Evolutionary conservation across 2,113 vertebrate genomes (phyloP).

Genomic region (Micromys minutus): DNA sequence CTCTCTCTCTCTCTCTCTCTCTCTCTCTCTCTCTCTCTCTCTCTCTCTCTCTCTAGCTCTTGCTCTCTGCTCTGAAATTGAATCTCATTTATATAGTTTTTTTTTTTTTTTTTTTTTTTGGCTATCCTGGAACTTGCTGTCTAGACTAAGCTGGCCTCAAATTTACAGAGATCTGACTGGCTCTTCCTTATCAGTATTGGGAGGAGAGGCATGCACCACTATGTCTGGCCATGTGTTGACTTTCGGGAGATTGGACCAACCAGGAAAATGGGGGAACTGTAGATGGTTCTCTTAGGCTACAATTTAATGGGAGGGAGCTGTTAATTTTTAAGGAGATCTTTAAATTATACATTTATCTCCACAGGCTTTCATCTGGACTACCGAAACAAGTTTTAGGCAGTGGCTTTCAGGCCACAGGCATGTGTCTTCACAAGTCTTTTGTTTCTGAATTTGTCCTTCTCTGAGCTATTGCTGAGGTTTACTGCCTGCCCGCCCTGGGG

Average conservation of each 20-base stretch:
- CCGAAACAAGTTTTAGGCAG: neutral
- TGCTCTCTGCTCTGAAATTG: neutral
- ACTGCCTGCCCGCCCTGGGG: neutral
- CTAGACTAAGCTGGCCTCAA: neutral
- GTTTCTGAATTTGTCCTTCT: neutral
- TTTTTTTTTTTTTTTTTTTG: too few relatives aligned
- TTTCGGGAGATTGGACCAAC: neutral
- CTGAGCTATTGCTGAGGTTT: neutral
- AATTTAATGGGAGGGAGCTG: neutral
- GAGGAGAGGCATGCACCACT: neutral
- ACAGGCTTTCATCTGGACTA: neutral
- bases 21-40: too few relatives aligned
- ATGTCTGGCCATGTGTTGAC: neutral
- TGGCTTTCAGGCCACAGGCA: neutral
- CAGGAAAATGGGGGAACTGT: neutral
- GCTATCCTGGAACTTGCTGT: neutral
- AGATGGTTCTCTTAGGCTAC: neutral
- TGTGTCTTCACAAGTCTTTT: neutral
- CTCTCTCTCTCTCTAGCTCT: too few relatives aligned
- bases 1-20: too few relatives aligned
- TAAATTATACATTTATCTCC: neutral
- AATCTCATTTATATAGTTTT: neutral
- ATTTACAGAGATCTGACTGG: neutral
- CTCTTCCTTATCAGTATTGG: neutral
- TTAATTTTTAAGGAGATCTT: neutral